Conservation (phyloP, 2,888 invertebrate species). For the Dasypogon diadema region DNA sequence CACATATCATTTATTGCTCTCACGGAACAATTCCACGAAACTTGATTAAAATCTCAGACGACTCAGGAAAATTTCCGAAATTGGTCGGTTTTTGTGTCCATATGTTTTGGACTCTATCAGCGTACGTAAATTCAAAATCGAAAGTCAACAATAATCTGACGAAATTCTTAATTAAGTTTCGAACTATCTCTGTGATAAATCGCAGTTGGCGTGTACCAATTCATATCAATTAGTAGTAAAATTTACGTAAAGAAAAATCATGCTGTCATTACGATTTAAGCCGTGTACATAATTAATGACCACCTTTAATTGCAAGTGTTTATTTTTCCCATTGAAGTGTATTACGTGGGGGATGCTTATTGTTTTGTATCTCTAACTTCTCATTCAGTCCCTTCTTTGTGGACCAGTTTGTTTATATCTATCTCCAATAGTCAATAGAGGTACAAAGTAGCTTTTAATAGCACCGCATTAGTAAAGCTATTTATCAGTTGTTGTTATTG, state of each 20-base stretch:
- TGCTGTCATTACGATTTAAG: constrained; percentile 11
- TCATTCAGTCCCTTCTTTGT: constrained; percentile 5
- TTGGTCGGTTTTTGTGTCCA: no score
- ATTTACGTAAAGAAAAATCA: constrained; percentile 18
- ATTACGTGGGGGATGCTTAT: background rate
- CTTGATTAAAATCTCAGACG: no score
- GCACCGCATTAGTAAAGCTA: constrained; percentile 53
- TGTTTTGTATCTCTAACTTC: constrained; percentile 10
- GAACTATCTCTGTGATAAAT: background rate
- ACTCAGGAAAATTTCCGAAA: no score
- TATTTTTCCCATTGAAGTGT: constrained; percentile 50
- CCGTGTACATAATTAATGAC: constrained; percentile 45
- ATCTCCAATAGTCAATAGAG: constrained; percentile 49
- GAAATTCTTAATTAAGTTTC: background rate
- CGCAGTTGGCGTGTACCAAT: background rate
- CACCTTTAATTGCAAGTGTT: constrained; percentile 54
- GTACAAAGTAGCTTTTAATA: constrained; percentile 56
- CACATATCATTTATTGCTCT: no score
- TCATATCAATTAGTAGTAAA: constrained; percentile 38
- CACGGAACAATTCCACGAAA: no score
- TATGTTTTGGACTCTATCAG: no score
- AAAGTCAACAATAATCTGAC: background rate
- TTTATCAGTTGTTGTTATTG: constrained; percentile 49
- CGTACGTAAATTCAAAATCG: no score
- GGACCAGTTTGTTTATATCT: constrained; percentile 19